Percentiles rank a stretch among this genome's conserved stretches.
These are phyloP conservation scores for Schizopygopsis malacanthus DNA, from an alignment of 2,797 vertebrate species.

Conservation along the genomic window DNA sequence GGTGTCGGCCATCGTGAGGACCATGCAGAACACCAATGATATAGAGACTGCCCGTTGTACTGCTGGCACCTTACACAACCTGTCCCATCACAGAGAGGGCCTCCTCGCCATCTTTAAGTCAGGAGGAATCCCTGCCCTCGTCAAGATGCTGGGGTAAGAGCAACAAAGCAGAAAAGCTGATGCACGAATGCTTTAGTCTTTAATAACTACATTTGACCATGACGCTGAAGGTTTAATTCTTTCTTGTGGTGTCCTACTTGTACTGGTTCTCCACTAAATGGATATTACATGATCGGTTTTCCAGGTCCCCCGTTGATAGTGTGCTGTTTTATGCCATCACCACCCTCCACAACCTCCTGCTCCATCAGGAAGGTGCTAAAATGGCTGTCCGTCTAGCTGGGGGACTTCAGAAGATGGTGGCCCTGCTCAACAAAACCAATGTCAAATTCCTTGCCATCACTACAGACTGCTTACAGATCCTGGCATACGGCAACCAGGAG, in stretches of 20 bases:
- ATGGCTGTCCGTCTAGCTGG: slow-evolving; percentile 98
- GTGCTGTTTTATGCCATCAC: slow-evolving; percentile 99
- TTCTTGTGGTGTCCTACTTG: background rate
- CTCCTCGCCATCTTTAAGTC: slow-evolving; percentile 98
- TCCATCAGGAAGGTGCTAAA: slow-evolving; percentile 98
- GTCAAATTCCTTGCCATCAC: slow-evolving; percentile 99
- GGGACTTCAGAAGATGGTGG: slow-evolving; percentile 98
- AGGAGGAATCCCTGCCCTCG: slow-evolving; percentile 95
- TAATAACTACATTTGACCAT: background rate
- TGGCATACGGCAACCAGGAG: slow-evolving; percentile 98
- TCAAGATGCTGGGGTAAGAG: slow-evolving; percentile 96
- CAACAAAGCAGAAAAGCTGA: background rate
- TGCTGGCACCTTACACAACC: slow-evolving; percentile 96
- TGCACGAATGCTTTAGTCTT: too few relatives aligned
- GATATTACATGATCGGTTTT: background rate
- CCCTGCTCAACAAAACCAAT: slow-evolving; percentile 96
- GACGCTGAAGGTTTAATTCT: background rate
- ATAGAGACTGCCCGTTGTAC: slow-evolving; percentile 97
- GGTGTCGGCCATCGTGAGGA: slow-evolving; percentile 97
- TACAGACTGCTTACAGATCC: slow-evolving; percentile 98
- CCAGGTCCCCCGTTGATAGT: slow-evolving; percentile 95
- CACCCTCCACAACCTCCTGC: slow-evolving; percentile 95
- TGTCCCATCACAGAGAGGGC: slow-evolving; percentile 97
- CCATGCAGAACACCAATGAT: slow-evolving; percentile 98
- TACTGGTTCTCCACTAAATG: background rate